Percentiles rank a stretch among this genome's conserved stretches.
Conservation (phyloP, 2,113 vertebrate genomes). For the Camelus dromedarius region DNA sequence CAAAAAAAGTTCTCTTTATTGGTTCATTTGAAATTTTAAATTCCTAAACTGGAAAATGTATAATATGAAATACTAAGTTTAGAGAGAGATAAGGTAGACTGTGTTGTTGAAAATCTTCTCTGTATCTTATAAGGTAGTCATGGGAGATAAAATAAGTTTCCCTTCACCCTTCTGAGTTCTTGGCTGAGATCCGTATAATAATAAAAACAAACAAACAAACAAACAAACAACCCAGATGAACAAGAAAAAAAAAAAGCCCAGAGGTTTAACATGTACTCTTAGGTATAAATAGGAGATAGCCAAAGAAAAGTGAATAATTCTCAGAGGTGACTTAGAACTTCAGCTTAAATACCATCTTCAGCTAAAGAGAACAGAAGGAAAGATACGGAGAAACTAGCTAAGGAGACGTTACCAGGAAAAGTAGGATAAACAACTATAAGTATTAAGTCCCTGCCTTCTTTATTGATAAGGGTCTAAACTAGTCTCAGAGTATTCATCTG, state of each 20-base stretch:
- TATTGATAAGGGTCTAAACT: not conserved
- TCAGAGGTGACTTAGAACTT: not conserved
- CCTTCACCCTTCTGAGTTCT: not conserved
- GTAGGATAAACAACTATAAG: not conserved
- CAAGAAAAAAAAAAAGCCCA: not conserved
- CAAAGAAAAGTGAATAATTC: not conserved
- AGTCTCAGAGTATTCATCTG: not conserved
- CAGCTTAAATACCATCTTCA: not conserved
- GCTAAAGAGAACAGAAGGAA: slow-evolving; percentile 8
- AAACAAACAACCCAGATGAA: not conserved
- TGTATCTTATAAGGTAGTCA: not conserved
- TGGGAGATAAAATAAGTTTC: not conserved
- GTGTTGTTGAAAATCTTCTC: not conserved
- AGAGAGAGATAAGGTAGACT: not conserved
- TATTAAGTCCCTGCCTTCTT: not conserved
- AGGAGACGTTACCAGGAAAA: not conserved
- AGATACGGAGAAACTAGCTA: not conserved
- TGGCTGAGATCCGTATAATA: not conserved
- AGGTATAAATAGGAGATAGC: not conserved
- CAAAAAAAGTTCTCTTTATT: not conserved
- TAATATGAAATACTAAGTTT: slow-evolving; percentile 18
- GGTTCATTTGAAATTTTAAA: slow-evolving; percentile 8
- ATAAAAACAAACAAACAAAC: not conserved
- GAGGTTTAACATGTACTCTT: not conserved
- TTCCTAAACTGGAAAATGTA: not conserved